A percentile compares a stretch with the other conserved stretches of the same genome.
Evolutionary conservation across 2,888 invertebrate genomes (phyloP).

Genomic region (Polymixis lichenea): DNA sequence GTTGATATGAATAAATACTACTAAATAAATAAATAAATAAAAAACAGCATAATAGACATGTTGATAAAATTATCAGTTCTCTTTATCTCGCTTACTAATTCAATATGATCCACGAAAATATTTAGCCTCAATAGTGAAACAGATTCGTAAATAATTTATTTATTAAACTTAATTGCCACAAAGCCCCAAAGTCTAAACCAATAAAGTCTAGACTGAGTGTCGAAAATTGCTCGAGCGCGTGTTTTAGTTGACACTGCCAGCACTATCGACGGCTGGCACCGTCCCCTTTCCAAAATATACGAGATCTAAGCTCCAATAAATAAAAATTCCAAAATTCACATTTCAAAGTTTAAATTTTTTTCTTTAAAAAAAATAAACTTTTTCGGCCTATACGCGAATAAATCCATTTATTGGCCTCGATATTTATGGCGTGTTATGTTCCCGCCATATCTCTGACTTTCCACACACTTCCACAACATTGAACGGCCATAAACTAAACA

Average conservation of each 20-base stretch:
- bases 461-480: constrained; percentile 88
- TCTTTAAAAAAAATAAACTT: constrained; percentile 23
- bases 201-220: constrained; percentile 53
- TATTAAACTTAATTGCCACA: constrained; percentile 18
- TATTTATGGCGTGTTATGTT: constrained; percentile 84
- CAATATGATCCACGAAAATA: background rate
- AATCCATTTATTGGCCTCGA: constrained; percentile 76
- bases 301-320: constrained; percentile 52
- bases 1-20: no score
- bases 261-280: constrained; percentile 50
- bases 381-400: constrained; percentile 55
- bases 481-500: constrained; percentile 81
- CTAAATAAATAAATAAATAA: no score
- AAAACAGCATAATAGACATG: background rate
- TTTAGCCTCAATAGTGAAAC: background rate
- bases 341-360: constrained; percentile 56
- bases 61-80: background rate
- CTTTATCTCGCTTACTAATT: no score
- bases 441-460: constrained; percentile 81
- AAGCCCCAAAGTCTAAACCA: constrained; percentile 37
- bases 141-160: background rate
- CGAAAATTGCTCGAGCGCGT: constrained; percentile 12
- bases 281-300: constrained; percentile 33
- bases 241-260: constrained; percentile 42
- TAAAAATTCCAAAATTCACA: constrained; percentile 53